A percentile compares a stretch with the other conserved stretches of the same genome.
These are phyloP conservation scores for Notodonta dromedarius DNA, from an alignment of 2,888 invertebrate species.

Conservation along the genomic window DNA sequence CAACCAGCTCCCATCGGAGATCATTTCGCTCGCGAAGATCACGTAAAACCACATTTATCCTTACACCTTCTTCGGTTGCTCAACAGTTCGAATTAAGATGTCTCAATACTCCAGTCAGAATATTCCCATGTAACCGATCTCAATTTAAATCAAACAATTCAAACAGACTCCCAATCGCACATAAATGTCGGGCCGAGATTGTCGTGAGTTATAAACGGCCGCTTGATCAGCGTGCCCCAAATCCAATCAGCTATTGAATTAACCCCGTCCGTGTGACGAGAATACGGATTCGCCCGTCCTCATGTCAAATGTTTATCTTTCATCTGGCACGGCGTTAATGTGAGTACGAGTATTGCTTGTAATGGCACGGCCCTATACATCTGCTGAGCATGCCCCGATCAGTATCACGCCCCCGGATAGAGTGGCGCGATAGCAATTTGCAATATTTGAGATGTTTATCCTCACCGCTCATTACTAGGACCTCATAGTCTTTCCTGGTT, in stretches of 20 bases:
- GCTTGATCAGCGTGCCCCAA: constrained; percentile 77
- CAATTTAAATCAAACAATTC: too few relatives aligned
- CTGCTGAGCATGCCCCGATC: constrained; percentile 56
- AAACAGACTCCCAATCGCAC: not conserved
- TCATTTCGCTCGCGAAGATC: too few relatives aligned
- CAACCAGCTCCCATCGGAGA: too few relatives aligned
- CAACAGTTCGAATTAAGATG: too few relatives aligned
- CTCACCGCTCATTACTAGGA: constrained; percentile 16
- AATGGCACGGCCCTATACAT: constrained; percentile 57
- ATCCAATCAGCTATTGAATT: constrained; percentile 85
- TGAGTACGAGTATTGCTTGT: constrained; percentile 71
- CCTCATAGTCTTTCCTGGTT: constrained; percentile 8
- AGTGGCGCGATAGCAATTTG: constrained; percentile 36
- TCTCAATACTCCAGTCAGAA: too few relatives aligned
- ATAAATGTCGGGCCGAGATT: not conserved
- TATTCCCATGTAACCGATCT: too few relatives aligned
- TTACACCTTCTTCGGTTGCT: too few relatives aligned
- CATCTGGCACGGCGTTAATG: constrained; percentile 77
- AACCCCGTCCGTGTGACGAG: constrained; percentile 81
- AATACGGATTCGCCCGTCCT: constrained; percentile 80
- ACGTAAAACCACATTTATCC: too few relatives aligned
- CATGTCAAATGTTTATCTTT: constrained; percentile 83
- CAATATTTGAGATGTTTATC: constrained; percentile 33
- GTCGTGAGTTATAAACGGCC: constrained; percentile 63
- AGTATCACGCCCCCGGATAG: constrained; percentile 1